Base-by-base conservation (phyloP, 2,113 vertebrate species). In the Gymnocephalus cernua region DNA sequence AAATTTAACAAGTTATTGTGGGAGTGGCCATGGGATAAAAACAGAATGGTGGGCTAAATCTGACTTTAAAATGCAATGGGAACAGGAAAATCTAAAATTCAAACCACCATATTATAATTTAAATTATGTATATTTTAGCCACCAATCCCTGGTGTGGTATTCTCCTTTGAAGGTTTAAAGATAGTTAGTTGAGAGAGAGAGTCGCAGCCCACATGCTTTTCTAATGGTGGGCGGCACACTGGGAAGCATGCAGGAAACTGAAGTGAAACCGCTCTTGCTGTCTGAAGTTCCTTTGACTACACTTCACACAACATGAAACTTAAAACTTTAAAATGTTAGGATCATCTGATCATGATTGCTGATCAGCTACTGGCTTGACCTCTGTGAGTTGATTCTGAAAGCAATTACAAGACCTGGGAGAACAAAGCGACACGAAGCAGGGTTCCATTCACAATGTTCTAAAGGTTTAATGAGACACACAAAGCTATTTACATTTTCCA, bases 281-380 rank as follows among this genome's bases (percentile, higher is more conserved):
- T 62, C 65, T 79, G 53, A 83, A 79, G 54, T 74, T 74, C 53
- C 70, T 86, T 79, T 75, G 59, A 86, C 44, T 27, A 3, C 15
- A 53, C 64, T 65, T 82, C 79, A 70, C 58, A 81, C 68, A 62
- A 70, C 58, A 70, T 82, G 65, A 82, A 74, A 64, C 58, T n/a
- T 51, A 23, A 8, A 74, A 81, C 41, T 45, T 38, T 38, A 38
- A 38, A 38, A 38, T 38, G 38, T 38, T 10, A 38, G 38, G 38
- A 38, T 38, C 9, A 38, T 38, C 9, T 9, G 6, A 38, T 38
- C 38, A 38, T 38, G 9, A 38, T 38, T 38, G 38, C 38, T 38
- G 38, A 38, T 38, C 38, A 38, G 9, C 38, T 38, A 10, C 38
- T 38, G 38, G 38, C 38, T 41, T 41, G 2, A 41, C 38, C 38